These are phyloP conservation scores for Noctua janthina DNA, from an alignment of 2,888 invertebrate species.

Conservation along the genomic window DNA sequence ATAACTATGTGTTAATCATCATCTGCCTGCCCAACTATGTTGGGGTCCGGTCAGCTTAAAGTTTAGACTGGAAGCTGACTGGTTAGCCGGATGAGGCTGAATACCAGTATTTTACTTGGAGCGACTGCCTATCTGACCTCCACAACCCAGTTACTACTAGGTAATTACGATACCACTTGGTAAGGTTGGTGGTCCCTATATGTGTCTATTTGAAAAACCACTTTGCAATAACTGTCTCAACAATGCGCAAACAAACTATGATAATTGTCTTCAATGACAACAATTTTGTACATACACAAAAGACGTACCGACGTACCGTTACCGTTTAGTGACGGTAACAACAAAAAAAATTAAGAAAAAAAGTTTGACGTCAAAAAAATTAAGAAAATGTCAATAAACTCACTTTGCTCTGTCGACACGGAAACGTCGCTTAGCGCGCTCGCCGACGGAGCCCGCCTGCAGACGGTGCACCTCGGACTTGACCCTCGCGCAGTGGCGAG, in stretches of 20 bases:
- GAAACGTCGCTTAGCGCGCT: slow-evolving; percentile 91
- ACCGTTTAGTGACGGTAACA: slow-evolving; percentile 14
- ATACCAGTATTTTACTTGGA: background rate
- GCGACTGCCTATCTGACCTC: background rate
- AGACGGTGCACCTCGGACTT: slow-evolving; percentile 94
- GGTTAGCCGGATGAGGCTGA: background rate
- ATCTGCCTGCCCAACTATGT: background rate
- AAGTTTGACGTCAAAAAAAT: background rate
- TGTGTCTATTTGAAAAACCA: slow-evolving; percentile 4
- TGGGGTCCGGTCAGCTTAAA: background rate
- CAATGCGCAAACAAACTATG: slow-evolving; percentile 8
- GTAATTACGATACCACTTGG: background rate
- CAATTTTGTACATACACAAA: slow-evolving; percentile 2
- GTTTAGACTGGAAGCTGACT: no score
- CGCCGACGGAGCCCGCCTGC: slow-evolving; percentile 91
- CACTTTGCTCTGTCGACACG: slow-evolving; percentile 93
- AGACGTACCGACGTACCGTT: background rate
- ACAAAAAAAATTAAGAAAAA: background rate
- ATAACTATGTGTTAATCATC: background rate
- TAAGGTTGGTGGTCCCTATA: background rate
- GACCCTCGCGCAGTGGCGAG: slow-evolving; percentile 93
- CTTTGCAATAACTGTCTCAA: background rate
- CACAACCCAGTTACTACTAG: background rate
- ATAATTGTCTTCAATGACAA: slow-evolving; percentile 9
- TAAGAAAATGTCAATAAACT: slow-evolving; percentile 68